phyloP scores from a whole-genome alignment of 2,113 vertebrate genomes.

The Rhizomys pruinosus region DNA sequence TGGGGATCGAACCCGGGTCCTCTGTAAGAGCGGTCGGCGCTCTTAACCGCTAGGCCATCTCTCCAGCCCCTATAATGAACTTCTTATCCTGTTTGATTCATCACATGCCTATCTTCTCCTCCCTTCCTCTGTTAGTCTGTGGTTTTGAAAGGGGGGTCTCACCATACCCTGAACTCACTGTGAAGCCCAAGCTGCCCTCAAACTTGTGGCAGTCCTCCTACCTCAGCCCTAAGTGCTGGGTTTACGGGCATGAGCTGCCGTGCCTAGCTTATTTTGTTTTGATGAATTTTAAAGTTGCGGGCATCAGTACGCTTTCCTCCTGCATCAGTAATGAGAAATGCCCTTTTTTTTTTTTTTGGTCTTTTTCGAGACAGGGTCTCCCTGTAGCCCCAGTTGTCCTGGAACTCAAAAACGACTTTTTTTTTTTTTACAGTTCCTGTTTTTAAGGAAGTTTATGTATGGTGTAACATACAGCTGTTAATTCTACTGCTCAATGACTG shows the following conservation, averaged over 20 bases:
- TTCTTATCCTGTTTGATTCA: background rate
- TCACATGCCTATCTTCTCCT: background rate
- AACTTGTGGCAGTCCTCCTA: background rate
- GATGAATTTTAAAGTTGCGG: constrained; percentile 28
- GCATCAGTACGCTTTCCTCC: background rate
- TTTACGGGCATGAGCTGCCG: background rate
- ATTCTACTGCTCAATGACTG: constrained; percentile 20
- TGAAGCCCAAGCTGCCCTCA: background rate
- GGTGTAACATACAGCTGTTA: constrained; percentile 6
- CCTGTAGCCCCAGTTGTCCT: too few species aligned
- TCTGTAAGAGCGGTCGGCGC: too few species aligned
- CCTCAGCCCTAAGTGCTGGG: background rate
- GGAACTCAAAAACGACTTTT: too few species aligned
- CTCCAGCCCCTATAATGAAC: too few species aligned
- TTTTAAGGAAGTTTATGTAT: background rate
- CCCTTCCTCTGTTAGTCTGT: background rate
- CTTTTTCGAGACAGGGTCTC: too few species aligned
- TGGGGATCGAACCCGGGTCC: too few species aligned
- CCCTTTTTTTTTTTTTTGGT: too few species aligned
- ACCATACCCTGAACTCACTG: background rate
- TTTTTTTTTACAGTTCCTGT: constrained; percentile 40
- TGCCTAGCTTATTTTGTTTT: background rate
- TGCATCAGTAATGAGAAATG: background rate
- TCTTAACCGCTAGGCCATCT: too few species aligned
- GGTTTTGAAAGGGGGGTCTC: background rate